These are phyloP conservation scores for Drosophila colorata DNA, from an alignment of 2,888 invertebrate genomes.

Conservation along the genomic window DNA sequence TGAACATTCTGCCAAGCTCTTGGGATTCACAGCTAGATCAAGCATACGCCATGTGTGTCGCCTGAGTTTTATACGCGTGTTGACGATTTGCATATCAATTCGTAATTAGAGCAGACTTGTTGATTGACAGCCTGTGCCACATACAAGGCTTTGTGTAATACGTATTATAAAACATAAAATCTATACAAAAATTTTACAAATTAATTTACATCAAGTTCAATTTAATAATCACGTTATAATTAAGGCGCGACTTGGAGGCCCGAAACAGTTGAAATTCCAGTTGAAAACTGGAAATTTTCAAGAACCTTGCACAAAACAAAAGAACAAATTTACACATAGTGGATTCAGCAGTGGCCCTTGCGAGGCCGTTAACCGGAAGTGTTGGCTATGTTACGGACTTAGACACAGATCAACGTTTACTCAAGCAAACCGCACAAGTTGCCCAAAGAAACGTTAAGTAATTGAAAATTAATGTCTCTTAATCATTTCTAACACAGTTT, in stretches of 20 bases:
- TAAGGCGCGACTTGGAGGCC: constrained; percentile 14
- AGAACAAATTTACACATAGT: constrained; percentile 23
- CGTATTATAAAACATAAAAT: constrained; percentile 11
- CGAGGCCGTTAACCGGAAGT: constrained; percentile 53
- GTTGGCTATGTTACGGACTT: constrained; percentile 25
- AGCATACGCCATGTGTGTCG: constrained; percentile 38
- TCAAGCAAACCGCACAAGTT: constrained; percentile 29
- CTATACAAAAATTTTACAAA: constrained; percentile 16
- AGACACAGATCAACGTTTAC: constrained; percentile 11
- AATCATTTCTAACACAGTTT: constrained; percentile 44
- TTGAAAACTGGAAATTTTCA: constrained; percentile 29
- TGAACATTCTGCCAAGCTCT: constrained; percentile 3
- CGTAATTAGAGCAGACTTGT: constrained; percentile 22
- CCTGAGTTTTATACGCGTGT: not conserved
- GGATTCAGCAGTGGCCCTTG: constrained; percentile 43
- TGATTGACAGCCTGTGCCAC: not conserved
- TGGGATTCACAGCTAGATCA: constrained; percentile 15
- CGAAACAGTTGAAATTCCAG: constrained; percentile 17
- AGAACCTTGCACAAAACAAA: constrained; percentile 16
- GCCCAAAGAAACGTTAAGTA: constrained; percentile 39
- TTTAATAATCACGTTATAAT: constrained; percentile 14
- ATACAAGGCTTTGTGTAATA: constrained; percentile 35
- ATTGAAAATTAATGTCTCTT: constrained; percentile 55
- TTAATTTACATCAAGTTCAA: constrained; percentile 25
- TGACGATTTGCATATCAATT: constrained; percentile 28